Base-by-base conservation (phyloP, 2,888 invertebrate genomes). In the Mythimna albipuncta region DNA sequence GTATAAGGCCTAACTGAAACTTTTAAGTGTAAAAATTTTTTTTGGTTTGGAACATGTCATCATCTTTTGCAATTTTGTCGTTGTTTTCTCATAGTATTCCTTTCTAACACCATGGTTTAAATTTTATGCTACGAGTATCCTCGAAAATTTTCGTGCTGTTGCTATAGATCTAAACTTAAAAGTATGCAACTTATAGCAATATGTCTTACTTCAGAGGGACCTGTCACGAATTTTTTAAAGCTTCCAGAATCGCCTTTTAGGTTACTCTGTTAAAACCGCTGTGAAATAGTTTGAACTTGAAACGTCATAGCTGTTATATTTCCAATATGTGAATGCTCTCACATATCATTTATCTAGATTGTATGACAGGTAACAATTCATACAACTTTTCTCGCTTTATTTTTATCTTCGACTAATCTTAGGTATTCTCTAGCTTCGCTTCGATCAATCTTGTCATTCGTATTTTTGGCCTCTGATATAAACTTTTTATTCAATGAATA, bases 261-360 rank as follows among this genome's bases (percentile, higher is more conserved):
- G 47, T 47, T 6, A 16, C 6, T 19, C 6, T 26, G n/a, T 52
- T 19, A 19, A 55, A 11, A 2, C n/a, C 10, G 1, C 7, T 58
- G 19, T n/a, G 50, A 57, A 57, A 68, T 64, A 67, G 69, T 64
- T 19, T 13, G 21, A 26, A 38, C 10, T 19, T 19, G 21, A 67
- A 54, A 44, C 54, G 64, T 59, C 44, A 64, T 44, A 62, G 44
- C 32, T 69, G 47, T 69, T 62, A 58, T 47, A 55, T 32, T 82
- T 64, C 61, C n/a, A 35, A 79, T 71, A n/a, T 50, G 47, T 57
- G 67, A 55, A 6, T 41, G 54, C 3, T 73, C 50, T 66, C 41
- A 58, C 50, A 54, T 54, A 69, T 26, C 59, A 76, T 76, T 64
- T 69, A 64, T 76, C 76, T 68, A 55, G 41, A 77, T 64, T 68